Percentiles rank a stretch among this genome's conserved stretches.
Conservation (phyloP, 2,888 invertebrate species). For the Sphaerophoria taeniata region DNA sequence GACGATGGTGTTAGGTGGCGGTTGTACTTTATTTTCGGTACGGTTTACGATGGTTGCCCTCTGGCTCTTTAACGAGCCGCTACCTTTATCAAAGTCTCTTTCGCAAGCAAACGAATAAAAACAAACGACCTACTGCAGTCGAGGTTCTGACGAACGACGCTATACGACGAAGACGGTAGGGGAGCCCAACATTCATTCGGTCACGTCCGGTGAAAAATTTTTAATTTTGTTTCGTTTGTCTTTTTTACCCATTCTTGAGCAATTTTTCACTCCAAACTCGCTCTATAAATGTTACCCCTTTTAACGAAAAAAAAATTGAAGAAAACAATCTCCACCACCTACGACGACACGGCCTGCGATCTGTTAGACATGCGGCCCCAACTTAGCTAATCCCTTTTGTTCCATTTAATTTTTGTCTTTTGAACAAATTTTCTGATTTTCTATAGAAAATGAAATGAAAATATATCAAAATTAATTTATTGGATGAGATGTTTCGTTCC, state of each 20-base stretch:
- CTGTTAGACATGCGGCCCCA: slow-evolving; percentile 45
- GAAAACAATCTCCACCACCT: not conserved
- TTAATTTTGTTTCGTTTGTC: slow-evolving; percentile 65
- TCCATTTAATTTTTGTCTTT: slow-evolving; percentile 41
- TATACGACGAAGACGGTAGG: not conserved
- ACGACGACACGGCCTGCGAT: slow-evolving; percentile 20
- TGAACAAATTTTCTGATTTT: not conserved
- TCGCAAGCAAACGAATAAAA: not conserved
- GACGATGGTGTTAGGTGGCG: slow-evolving; percentile 44
- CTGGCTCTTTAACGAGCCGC: slow-evolving; percentile 73
- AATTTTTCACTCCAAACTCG: slow-evolving; percentile 38
- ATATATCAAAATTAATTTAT: slow-evolving; percentile 51
- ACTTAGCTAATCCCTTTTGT: slow-evolving; percentile 28
- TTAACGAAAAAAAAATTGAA: slow-evolving; percentile 33
- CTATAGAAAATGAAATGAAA: slow-evolving; percentile 30
- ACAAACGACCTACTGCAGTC: slow-evolving; percentile 1
- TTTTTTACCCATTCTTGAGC: slow-evolving; percentile 25
- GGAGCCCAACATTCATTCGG: slow-evolving; percentile 63
- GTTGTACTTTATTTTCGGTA: slow-evolving; percentile 70
- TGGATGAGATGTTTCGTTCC: slow-evolving; percentile 24
- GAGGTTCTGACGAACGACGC: not conserved
- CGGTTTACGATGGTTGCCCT: slow-evolving; percentile 69
- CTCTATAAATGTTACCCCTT: slow-evolving; percentile 11
- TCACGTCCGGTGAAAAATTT: slow-evolving; percentile 74
- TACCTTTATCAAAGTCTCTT: slow-evolving; percentile 71